Base-by-base conservation (phyloP, 2,797 vertebrate species). In the Sebastes oblongus region DNA sequence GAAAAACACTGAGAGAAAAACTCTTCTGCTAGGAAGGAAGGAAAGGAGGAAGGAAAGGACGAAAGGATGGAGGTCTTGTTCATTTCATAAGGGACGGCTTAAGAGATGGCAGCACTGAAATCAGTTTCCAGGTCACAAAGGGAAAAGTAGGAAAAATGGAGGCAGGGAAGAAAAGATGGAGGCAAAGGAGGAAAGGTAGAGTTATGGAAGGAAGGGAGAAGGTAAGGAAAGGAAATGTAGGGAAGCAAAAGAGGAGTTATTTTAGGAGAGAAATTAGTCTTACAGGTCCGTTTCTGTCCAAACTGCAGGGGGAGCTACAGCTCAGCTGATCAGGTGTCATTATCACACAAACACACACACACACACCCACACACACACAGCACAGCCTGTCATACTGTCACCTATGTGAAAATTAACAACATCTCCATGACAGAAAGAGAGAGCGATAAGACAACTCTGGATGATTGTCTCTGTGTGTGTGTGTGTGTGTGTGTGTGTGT, bases 391-490 rank as follows among this genome's bases (percentile, higher is more conserved):
- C 59, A 52, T 39, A 75, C 30, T 72, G 30, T 74, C 77, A 83
- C 80, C 72, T 71, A 58, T 52, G 67, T 85, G 82, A 67, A 79
- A 86, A 83, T 86, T 8, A 77, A 73, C 46, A 85, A 62, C 77
- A 81, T 77, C 34, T 77, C 59, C 2, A 1, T 68, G 79, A 52
- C 64, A 75, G 36, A 81, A 32, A 77, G 58, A 80, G 9, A 67
- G 22, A 39, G 36, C 18, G 27, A 25, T 8, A 20, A 13, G 7
- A 60, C 29, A 14, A 54, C 30, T 11, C 12, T 9, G 65, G 6
- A 29, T 2, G 14, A 65, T 6, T 42, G 12, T 30, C 25, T 66
- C 8, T 24, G 66, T 11, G 24, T 16, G 27, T 36, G 24, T 55
- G 56, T 46, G 55, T 69, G 58, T 56, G 32, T 80, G 42, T 69